Conservation (phyloP, 2,888 invertebrate genomes). For the Amorpha juglandis region DNA sequence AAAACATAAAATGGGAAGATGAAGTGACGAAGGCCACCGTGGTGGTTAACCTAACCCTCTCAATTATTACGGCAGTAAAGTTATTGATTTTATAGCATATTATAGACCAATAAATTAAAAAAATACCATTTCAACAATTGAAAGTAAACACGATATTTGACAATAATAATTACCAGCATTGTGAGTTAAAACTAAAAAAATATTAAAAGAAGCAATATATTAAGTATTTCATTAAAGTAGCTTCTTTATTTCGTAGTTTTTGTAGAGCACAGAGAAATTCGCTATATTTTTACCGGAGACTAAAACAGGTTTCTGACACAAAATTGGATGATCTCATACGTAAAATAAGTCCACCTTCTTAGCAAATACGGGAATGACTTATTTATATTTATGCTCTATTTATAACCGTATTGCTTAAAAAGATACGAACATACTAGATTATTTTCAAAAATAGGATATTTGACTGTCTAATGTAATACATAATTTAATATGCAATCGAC, state of each 20-base stretch:
- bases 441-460: too few relatives aligned
- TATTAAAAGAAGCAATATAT: background rate
- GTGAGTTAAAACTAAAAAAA: background rate
- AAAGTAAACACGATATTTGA: too few relatives aligned
- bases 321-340: slow-evolving; percentile 20
- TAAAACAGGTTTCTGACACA: slow-evolving; percentile 10
- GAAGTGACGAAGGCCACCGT: too few relatives aligned
- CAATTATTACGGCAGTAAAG: too few relatives aligned
- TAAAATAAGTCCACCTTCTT: slow-evolving; percentile 20
- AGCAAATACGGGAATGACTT: slow-evolving; percentile 7
- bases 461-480: too few relatives aligned
- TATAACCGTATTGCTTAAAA: background rate
- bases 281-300: slow-evolving; percentile 17
- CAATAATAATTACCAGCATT: too few relatives aligned
- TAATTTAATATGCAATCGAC: too few relatives aligned
- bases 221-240: background rate
- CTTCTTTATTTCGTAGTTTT: background rate
- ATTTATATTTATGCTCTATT: background rate
- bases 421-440: background rate
- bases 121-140: too few relatives aligned
- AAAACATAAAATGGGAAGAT: too few relatives aligned
- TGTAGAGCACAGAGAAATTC: slow-evolving; percentile 6
- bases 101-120: too few relatives aligned
- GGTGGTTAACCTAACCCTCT: too few relatives aligned
- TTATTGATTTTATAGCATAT: too few relatives aligned